phyloP scores from a whole-genome alignment of 1,140 invertebrate species.

The Choristoneura fumiferana region DNA sequence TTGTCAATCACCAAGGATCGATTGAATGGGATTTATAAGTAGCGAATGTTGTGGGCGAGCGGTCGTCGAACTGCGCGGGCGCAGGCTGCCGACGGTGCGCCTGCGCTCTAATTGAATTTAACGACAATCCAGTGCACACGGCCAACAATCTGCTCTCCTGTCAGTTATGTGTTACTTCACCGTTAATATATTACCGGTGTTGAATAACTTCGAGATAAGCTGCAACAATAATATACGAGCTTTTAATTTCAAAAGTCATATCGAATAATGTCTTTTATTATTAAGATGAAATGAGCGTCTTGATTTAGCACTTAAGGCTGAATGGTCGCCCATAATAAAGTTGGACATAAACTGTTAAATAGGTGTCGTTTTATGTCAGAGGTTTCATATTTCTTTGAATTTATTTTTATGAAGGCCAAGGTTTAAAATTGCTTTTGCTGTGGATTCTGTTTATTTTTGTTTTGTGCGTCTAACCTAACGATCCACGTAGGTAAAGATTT shows the following conservation, averaged over 20 bases:
- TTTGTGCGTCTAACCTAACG: background rate
- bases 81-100: conserved; percentile 45
- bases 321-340: conserved; percentile 28
- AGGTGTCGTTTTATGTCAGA: conserved; percentile 29
- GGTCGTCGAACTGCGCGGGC: conserved; percentile 75
- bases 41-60: conserved; percentile 61
- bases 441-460: background rate
- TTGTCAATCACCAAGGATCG: conserved; percentile 70
- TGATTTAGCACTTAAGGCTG: conserved; percentile 28
- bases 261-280: conserved; percentile 27
- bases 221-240: conserved; percentile 21
- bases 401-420: conserved; percentile 20
- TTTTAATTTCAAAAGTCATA: conserved; percentile 34
- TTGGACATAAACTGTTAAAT: conserved; percentile 27
- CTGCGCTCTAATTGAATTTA: conserved; percentile 70
- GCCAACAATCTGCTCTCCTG: conserved; percentile 45
- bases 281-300: conserved; percentile 26
- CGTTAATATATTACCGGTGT: conserved; percentile 32
- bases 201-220: conserved; percentile 34
- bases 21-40: conserved; percentile 68
- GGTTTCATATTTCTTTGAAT: conserved; percentile 34
- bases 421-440: conserved; percentile 20
- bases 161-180: conserved; percentile 45
- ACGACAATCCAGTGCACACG: conserved; percentile 59
- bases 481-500: background rate